Percentiles rank a stretch among this genome's conserved stretches.
These are phyloP conservation scores for Lycocorax pyrrhopterus DNA, from an alignment of 2,113 vertebrate genomes.

Conservation along the genomic window DNA sequence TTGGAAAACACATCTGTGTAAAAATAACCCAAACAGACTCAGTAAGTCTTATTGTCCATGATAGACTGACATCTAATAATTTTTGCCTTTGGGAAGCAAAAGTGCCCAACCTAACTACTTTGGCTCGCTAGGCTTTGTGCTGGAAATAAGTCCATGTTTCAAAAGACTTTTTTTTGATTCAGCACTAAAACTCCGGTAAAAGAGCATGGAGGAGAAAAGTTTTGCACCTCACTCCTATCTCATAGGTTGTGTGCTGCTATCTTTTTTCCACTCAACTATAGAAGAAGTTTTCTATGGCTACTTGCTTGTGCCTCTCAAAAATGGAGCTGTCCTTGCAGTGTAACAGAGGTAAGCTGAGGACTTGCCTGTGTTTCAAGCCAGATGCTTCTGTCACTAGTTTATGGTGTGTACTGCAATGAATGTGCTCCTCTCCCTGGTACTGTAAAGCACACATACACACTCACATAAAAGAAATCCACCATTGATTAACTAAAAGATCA, in stretches of 20 bases:
- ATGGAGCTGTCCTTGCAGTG: background rate
- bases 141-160: background rate
- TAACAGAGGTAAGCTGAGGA: background rate
- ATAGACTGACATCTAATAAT: background rate
- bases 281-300: background rate
- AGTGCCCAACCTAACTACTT: background rate
- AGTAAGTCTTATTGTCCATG: background rate
- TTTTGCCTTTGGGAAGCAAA: background rate
- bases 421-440: background rate
- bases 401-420: background rate
- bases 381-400: background rate
- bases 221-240: background rate
- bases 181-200: background rate
- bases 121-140: background rate
- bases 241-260: background rate
- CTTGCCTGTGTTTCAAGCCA: background rate
- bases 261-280: background rate
- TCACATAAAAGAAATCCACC: background rate
- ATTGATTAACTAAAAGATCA: accelerated
- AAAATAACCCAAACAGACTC: background rate
- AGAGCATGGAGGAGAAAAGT: background rate
- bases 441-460: background rate
- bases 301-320: background rate
- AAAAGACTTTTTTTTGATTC: background rate
- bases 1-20: background rate